These are phyloP conservation scores for Suncus etruscus DNA, from an alignment of 2,113 vertebrate species.

Conservation along the genomic window DNA sequence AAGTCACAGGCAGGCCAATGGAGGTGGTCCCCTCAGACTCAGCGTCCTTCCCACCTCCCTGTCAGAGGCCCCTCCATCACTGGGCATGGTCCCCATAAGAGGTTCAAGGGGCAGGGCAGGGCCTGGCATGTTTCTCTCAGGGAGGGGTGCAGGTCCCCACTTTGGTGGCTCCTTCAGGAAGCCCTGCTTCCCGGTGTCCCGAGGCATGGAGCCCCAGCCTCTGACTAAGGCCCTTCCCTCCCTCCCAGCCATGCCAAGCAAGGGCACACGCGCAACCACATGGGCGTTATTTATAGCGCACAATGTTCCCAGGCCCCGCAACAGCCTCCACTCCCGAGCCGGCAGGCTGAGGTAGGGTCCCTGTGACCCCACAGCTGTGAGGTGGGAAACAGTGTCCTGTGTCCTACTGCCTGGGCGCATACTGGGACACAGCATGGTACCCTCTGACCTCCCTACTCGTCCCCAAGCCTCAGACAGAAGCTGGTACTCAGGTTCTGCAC, in stretches of 20 bases:
- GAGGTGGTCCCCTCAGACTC: neutral
- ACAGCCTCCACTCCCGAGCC: conserved; percentile 51
- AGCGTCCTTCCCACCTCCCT: neutral
- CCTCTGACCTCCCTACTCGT: neutral
- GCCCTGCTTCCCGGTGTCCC: neutral
- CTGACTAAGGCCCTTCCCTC: conserved; percentile 1
- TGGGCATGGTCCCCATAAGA: neutral
- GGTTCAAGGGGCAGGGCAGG: neutral
- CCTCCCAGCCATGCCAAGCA: neutral
- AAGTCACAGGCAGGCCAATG: neutral
- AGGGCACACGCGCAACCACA: conserved; percentile 54
- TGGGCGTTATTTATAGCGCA: conserved; percentile 71
- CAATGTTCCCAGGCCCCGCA: conserved; percentile 71
- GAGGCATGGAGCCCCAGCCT: conserved; percentile 31
- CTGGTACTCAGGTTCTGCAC: neutral
- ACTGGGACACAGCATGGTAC: neutral
- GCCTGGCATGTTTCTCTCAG: neutral
- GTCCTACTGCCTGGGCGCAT: neutral
- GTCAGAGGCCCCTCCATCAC: neutral
- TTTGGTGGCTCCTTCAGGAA: neutral
- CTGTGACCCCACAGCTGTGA: neutral
- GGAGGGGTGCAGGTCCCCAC: neutral
- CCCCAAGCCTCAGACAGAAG: neutral
- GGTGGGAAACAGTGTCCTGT: neutral
- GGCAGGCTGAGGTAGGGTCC: neutral